These are phyloP conservation scores for Lycocerus yunnanus DNA, from an alignment of 2,888 invertebrate genomes.

Conservation along the genomic window DNA sequence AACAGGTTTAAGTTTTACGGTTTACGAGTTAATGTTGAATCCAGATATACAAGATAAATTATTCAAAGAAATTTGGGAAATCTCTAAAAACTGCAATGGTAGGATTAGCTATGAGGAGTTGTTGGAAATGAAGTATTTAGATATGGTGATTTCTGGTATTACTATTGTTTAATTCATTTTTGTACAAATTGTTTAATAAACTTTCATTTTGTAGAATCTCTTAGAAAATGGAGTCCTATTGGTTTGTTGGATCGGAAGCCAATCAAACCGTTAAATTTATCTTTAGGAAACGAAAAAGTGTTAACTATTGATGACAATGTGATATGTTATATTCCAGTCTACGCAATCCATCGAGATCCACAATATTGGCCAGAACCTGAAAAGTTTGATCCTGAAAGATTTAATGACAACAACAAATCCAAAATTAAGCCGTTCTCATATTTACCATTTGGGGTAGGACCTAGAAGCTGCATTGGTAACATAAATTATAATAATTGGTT, in stretches of 20 bases:
- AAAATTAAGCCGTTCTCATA: constrained; percentile 55
- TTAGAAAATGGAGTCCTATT: constrained; percentile 43
- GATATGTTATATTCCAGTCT: constrained; percentile 37
- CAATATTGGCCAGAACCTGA: constrained; percentile 43
- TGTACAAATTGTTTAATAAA: neutral
- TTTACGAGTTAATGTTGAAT: neutral
- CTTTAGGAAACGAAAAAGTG: constrained; percentile 19
- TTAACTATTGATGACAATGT: constrained; percentile 3
- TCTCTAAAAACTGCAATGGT: neutral
- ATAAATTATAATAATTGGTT: neutral
- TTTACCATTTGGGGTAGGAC: constrained; percentile 58
- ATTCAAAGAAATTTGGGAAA: neutral
- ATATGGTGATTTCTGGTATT: neutral
- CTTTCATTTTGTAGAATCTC: neutral
- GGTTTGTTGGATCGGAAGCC: constrained; percentile 11
- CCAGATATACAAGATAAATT: neutral
- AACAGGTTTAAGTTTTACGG: neutral
- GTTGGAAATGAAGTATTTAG: neutral
- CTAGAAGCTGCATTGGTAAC: constrained; percentile 58
- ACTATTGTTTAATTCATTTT: neutral
- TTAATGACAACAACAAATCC: constrained; percentile 60
- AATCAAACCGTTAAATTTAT: constrained; percentile 35
- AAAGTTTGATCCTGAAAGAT: constrained; percentile 48
- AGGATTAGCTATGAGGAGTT: neutral
- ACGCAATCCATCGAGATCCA: constrained; percentile 42